Evolutionary conservation across 2,888 invertebrate genomes (phyloP), one percentile per base, ranked within the genome.

Genomic region (Orthosia cruda): DNA sequence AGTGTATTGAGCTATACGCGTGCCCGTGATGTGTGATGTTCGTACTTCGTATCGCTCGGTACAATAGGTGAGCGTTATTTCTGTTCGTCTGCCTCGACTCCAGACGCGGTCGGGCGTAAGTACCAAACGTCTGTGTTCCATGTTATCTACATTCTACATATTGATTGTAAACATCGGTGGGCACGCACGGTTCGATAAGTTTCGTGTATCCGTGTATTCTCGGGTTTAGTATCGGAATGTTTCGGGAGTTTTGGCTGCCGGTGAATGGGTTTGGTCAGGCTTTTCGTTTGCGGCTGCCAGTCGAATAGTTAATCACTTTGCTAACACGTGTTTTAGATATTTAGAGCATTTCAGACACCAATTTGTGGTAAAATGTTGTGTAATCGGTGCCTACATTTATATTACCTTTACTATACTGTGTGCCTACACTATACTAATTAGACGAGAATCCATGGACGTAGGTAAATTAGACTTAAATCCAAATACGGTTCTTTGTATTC

Each of bases 41-140:
- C 88, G 92, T 92, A 91, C 87, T 91, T 88, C 88, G 92, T 92
- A 91, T 88, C 87, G 91, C 90, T 87, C 91, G 84, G 88, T 88
- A 95, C 94, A 94, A 96, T 95, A 95, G 95, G 95, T 94, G 93
- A 94, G 83, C 83, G 94, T 93, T 96, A 96, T 96, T 96, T 96
- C 89, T 91, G 92, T 91, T 86, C 90, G 93, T 92, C 94, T 93
- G 90, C 91, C 83, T 78, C 85, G 88, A 89, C 90, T 92, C 91
- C 92, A 93, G 93, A 91, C 93, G 88, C 81, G 71, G 85, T 69
- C 74, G 76, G 69, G 76, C 63, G 85, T 77, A 80, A 79, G 65
- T 62, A 80, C 67, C 64, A 57, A 67, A 81, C 62, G 72, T 85
- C 74, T 87, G 74, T 85, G 57, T 81, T 77, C 81, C 74, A 70